These are phyloP conservation scores for Polyergus mexicanus DNA, from an alignment of 1,140 invertebrate genomes.

Conservation along the genomic window DNA sequence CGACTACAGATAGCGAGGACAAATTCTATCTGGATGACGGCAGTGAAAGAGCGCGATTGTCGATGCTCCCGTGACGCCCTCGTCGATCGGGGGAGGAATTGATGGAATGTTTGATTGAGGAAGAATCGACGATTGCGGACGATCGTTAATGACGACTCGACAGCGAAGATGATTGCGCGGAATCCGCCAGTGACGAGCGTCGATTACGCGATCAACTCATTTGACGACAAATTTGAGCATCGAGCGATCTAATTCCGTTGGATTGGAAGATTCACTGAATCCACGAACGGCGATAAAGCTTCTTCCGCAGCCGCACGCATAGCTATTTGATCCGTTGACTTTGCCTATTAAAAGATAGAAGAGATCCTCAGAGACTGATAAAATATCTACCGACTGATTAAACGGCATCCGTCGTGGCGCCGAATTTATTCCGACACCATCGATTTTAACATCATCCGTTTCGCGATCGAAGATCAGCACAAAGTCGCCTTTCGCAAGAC, in stretches of 20 bases:
- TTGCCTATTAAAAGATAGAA: constrained; percentile 13
- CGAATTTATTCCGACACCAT: neutral
- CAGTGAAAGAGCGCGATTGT: constrained; percentile 18
- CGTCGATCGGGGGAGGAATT: neutral
- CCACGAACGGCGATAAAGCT: neutral
- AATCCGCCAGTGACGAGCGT: neutral
- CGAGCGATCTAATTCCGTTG: constrained; percentile 1
- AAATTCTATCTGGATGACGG: constrained; percentile 2
- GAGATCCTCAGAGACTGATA: constrained; percentile 3
- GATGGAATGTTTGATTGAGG: constrained; percentile 40
- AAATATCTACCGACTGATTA: constrained; percentile 24
- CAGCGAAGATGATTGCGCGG: constrained; percentile 23
- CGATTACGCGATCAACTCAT: constrained; percentile 24
- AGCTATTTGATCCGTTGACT: neutral
- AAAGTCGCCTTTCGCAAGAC: neutral
- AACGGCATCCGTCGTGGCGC: neutral
- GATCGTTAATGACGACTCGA: constrained; percentile 24
- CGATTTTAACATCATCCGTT: neutral
- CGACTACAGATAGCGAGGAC: neutral
- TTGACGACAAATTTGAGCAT: neutral
- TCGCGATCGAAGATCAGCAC: neutral
- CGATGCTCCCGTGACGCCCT: constrained; percentile 17
- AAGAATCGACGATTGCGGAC: constrained; percentile 14
- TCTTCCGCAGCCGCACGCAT: neutral
- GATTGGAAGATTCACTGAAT: neutral